These are phyloP conservation scores for Zaprionus davidi DNA, from an alignment of 1,140 invertebrate genomes.

Conservation along the genomic window DNA sequence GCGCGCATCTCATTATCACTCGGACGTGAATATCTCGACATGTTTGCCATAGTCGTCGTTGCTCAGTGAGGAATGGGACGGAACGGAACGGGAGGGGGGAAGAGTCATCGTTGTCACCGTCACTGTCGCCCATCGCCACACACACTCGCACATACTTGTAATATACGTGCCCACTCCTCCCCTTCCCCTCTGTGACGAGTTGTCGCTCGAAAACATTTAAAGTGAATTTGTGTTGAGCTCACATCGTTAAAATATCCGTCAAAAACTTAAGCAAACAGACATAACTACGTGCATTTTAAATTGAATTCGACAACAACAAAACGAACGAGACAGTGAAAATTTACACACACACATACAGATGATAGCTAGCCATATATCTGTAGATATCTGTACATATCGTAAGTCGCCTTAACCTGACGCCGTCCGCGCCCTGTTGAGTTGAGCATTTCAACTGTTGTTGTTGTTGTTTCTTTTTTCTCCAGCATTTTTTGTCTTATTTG, in stretches of 20 bases:
- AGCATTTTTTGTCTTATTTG: constrained; percentile 61
- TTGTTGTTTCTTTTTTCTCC: constrained; percentile 48
- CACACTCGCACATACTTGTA: constrained; percentile 13
- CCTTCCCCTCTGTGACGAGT: constrained; percentile 9
- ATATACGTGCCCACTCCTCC: constrained; percentile 8
- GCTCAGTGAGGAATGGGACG: constrained; percentile 55
- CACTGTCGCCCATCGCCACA: constrained; percentile 52
- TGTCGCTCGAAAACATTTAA: constrained; percentile 72
- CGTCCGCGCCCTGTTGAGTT: constrained; percentile 71
- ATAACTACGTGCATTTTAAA: constrained; percentile 84
- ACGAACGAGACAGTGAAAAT: constrained; percentile 76
- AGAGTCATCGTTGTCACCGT: constrained; percentile 54
- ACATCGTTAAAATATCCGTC: constrained; percentile 84
- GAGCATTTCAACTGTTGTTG: constrained; percentile 44
- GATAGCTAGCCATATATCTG: constrained; percentile 13
- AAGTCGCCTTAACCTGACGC: constrained; percentile 59
- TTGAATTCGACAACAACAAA: constrained; percentile 72
- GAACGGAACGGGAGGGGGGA: constrained; percentile 38
- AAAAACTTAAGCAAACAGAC: constrained; percentile 84
- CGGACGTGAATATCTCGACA: constrained; percentile 83
- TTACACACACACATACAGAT: constrained; percentile 62
- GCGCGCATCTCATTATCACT: constrained; percentile 84
- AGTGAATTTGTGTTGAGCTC: constrained; percentile 84
- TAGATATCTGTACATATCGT: constrained; percentile 34
- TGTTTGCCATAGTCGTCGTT: constrained; percentile 79